Conservation (phyloP, 2,113 vertebrate genomes). For the Oryzias javanicus region DNA sequence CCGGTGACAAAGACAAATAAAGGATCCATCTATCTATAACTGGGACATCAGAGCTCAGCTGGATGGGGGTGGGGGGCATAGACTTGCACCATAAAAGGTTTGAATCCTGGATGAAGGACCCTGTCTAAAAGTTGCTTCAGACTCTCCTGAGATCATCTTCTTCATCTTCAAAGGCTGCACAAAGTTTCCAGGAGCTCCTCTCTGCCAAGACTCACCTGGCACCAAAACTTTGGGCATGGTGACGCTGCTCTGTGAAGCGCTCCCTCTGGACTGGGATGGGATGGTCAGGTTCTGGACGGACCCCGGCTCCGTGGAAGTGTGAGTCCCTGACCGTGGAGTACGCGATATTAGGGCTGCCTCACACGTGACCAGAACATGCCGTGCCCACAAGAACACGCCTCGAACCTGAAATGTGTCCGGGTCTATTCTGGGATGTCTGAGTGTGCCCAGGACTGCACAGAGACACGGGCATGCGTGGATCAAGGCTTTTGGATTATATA, state of each 20-base stretch:
- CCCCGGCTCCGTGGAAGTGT: slow-evolving; percentile 59
- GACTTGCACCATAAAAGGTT: too few relatives aligned
- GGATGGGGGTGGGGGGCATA: too few relatives aligned
- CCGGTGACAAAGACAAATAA: too few relatives aligned
- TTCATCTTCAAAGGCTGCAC: neutral
- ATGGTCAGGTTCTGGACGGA: slow-evolving; percentile 46
- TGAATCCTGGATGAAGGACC: too few relatives aligned
- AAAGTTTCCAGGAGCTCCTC: neutral
- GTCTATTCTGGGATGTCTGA: slow-evolving; percentile 73
- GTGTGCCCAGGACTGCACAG: slow-evolving; percentile 33
- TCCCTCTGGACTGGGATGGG: slow-evolving; percentile 47
- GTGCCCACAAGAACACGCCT: slow-evolving; percentile 42
- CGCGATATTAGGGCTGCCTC: slow-evolving; percentile 66
- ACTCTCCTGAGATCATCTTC: too few relatives aligned
- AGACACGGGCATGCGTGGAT: slow-evolving; percentile 19
- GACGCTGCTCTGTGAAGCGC: slow-evolving; percentile 45
- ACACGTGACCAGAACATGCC: slow-evolving; percentile 70
- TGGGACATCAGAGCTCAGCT: too few relatives aligned
- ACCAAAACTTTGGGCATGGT: slow-evolving; percentile 78
- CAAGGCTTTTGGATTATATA: slow-evolving; percentile 30
- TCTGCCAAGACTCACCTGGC: slow-evolving; percentile 79
- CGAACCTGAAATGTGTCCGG: slow-evolving; percentile 35
- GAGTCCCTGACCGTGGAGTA: slow-evolving; percentile 7
- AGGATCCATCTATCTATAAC: too few relatives aligned
- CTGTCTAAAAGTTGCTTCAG: too few relatives aligned